phyloP scores from a whole-genome alignment of 2,113 vertebrate species.

The Lycaon pictus region DNA sequence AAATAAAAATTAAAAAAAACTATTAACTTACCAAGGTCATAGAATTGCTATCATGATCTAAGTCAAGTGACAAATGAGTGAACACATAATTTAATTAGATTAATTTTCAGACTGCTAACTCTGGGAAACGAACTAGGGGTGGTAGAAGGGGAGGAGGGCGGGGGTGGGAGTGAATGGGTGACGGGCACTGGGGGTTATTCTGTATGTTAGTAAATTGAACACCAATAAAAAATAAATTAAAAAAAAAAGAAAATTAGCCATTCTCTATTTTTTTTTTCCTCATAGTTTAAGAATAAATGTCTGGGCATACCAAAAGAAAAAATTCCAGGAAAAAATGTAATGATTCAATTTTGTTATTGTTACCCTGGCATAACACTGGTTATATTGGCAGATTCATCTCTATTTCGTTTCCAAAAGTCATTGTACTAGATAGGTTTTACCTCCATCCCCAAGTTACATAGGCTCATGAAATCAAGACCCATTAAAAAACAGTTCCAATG shows the following conservation, averaged over 20 bases:
- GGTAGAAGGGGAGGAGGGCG: too few relatives aligned
- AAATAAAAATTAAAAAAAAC: neutral
- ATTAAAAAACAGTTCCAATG: neutral
- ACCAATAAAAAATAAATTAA: too few relatives aligned
- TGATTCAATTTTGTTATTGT: neutral
- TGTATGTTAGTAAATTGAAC: too few relatives aligned
- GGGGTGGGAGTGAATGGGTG: too few relatives aligned
- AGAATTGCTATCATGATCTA: neutral
- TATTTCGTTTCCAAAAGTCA: conserved; percentile 12
- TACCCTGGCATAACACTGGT: neutral
- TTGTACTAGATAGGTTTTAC: neutral
- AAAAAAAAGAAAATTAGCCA: neutral
- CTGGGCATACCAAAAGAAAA: neutral
- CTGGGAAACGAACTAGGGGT: too few relatives aligned
- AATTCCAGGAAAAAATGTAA: neutral
- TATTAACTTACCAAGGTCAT: neutral
- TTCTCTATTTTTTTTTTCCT: neutral
- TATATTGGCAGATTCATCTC: neutral
- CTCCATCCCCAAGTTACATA: neutral
- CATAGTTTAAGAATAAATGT: neutral
- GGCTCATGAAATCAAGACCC: neutral
- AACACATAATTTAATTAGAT: conserved; percentile 59
- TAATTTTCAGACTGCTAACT: conserved; percentile 36
- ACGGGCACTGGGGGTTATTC: too few relatives aligned
- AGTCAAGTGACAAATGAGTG: conserved; percentile 70